phyloP scores from a whole-genome alignment of 1,140 invertebrate species.

The Dysdera silvatica region DNA sequence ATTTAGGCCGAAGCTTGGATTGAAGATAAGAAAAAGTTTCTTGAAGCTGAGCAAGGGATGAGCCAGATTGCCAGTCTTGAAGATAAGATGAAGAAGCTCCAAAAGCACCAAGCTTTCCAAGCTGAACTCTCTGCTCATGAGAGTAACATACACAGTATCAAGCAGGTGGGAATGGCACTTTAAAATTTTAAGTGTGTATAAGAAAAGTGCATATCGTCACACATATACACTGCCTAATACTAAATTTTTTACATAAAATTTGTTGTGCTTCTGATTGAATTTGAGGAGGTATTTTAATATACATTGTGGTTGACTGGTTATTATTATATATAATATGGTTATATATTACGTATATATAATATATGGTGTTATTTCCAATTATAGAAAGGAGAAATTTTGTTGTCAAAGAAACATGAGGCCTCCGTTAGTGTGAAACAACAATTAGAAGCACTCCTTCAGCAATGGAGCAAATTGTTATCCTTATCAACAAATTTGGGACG shows the following conservation, averaged over 20 bases:
- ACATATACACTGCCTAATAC: too few relatives aligned
- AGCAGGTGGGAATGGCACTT: slow-evolving; percentile 55
- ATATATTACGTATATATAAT: too few relatives aligned
- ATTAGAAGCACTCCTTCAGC: slow-evolving; percentile 58
- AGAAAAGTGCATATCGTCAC: too few relatives aligned
- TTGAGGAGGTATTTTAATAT: background rate
- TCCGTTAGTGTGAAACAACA: slow-evolving; percentile 66
- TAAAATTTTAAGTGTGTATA: too few relatives aligned
- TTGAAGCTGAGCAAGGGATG: slow-evolving; percentile 67
- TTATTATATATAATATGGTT: too few relatives aligned
- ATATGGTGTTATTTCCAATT: slow-evolving; percentile 17
- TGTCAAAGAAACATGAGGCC: slow-evolving; percentile 48
- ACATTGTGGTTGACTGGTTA: too few relatives aligned
- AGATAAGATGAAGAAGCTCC: slow-evolving; percentile 77
- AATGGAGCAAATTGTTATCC: slow-evolving; percentile 73
- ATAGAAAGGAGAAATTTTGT: slow-evolving; percentile 53
- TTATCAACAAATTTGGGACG: slow-evolving; percentile 69
- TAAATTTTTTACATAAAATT: background rate
- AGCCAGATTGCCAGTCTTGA: slow-evolving; percentile 46
- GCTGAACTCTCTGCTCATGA: slow-evolving; percentile 87
- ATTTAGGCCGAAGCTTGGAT: slow-evolving; percentile 75
- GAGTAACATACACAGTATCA: slow-evolving; percentile 72
- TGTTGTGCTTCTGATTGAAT: background rate
- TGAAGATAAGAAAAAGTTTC: slow-evolving; percentile 81
- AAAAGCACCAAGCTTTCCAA: slow-evolving; percentile 96